Percentiles rank a stretch among this genome's conserved stretches.
Evolutionary conservation across 1,140 invertebrate genomes (phyloP).

Genomic region (Drosophila lowei): DNA sequence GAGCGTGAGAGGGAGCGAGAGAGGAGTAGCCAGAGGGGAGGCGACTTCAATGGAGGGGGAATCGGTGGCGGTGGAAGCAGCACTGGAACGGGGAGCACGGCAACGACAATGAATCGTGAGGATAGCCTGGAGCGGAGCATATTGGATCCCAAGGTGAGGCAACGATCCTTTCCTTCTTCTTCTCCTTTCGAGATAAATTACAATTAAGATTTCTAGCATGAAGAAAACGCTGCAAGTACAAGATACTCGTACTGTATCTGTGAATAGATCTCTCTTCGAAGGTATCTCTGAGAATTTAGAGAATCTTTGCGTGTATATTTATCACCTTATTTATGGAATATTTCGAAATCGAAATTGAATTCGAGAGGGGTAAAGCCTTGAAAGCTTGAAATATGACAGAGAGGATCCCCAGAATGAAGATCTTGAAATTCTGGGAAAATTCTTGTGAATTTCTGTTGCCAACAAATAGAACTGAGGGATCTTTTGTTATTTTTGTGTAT

Average conservation of each 20-base stretch:
- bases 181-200: slow-evolving; percentile 54
- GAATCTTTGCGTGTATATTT: too few species aligned
- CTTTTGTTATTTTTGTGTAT: too few species aligned
- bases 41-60: slow-evolving; percentile 19
- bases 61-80: slow-evolving; percentile 50
- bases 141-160: slow-evolving; percentile 82
- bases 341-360: too few species aligned
- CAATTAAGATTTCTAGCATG: slow-evolving; percentile 41
- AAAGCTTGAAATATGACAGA: too few species aligned
- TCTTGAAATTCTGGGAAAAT: too few species aligned
- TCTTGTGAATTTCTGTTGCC: too few species aligned
- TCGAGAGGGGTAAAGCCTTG: too few species aligned
- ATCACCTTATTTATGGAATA: too few species aligned
- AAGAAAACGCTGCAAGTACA: neutral
- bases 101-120: slow-evolving; percentile 78
- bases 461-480: too few species aligned
- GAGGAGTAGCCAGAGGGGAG: slow-evolving; percentile 52
- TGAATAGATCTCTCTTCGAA: too few species aligned
- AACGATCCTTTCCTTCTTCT: neutral
- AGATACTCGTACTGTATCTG: neutral
- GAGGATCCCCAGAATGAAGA: too few species aligned
- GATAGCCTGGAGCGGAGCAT: slow-evolving; percentile 80
- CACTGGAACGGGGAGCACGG: slow-evolving; percentile 62
- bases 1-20: slow-evolving; percentile 66
- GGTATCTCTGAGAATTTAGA: too few species aligned